A percentile compares a stretch with the other conserved stretches of the same genome.
phyloP scores from a whole-genome alignment of 2,113 vertebrate genomes.

The Gymnogyps californianus region DNA sequence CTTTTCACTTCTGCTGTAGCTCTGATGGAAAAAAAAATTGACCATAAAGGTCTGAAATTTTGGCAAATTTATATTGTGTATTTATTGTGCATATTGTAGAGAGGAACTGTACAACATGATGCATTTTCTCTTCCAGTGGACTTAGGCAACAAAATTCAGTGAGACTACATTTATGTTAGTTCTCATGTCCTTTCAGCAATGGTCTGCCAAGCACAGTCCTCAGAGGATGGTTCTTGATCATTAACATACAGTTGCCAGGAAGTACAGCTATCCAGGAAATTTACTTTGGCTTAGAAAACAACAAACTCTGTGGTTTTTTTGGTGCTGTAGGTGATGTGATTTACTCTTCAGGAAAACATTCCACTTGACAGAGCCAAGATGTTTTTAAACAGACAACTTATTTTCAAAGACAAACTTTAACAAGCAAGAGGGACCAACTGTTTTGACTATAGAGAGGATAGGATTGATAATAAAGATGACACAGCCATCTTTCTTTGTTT shows the following conservation, averaged over 20 bases:
- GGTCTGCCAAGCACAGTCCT: neutral
- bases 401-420: neutral
- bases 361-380: neutral
- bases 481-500: neutral
- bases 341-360: neutral
- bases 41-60: neutral
- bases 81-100: neutral
- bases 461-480: neutral
- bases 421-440: neutral
- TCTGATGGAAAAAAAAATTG: neutral
- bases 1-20: neutral
- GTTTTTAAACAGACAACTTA: neutral
- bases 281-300: neutral
- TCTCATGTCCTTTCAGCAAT: neutral
- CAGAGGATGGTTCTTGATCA: neutral
- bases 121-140: neutral
- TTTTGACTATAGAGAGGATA: neutral
- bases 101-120: neutral
- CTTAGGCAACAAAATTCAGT: neutral
- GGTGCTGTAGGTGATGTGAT: neutral
- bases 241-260: neutral
- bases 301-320: neutral
- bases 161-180: neutral
- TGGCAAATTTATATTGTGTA: neutral
- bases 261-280: neutral